These are phyloP conservation scores for Synanthedon myopaeformis DNA, from an alignment of 2,888 invertebrate species.

Conservation along the genomic window DNA sequence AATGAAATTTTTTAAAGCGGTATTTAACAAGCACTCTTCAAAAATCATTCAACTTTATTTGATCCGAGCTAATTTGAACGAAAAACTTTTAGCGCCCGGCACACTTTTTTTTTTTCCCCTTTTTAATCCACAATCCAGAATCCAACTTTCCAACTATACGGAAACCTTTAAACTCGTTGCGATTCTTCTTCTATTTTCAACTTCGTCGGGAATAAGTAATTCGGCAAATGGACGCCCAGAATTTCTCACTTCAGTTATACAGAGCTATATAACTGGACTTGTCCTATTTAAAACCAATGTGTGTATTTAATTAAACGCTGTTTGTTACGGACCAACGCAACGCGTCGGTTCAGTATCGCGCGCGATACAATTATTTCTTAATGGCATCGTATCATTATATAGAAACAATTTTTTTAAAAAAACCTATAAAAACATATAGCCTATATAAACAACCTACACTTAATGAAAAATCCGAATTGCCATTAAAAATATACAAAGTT, in stretches of 20 bases:
- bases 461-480: too few species aligned
- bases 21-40: background rate
- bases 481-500: too few species aligned
- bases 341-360: too few species aligned
- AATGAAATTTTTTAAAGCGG: background rate
- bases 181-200: slow-evolving; percentile 5
- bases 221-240: slow-evolving; percentile 7
- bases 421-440: too few species aligned
- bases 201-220: slow-evolving; percentile 11
- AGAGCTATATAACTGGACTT: background rate
- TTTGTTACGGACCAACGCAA: background rate
- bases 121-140: background rate
- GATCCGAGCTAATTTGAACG: background rate
- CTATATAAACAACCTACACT: too few species aligned
- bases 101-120: slow-evolving; percentile 1
- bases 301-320: background rate
- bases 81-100: background rate
- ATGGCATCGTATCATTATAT: too few species aligned
- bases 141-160: background rate
- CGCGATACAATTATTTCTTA: too few species aligned
- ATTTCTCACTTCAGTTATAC: slow-evolving; percentile 1
- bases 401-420: too few species aligned
- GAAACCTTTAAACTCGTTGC: background rate
- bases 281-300: background rate
- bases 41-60: background rate